Evolutionary conservation across 2,888 invertebrate genomes (phyloP), one percentile per base, ranked within the genome.

Genomic region (Noctuana brunneofusca): DNA sequence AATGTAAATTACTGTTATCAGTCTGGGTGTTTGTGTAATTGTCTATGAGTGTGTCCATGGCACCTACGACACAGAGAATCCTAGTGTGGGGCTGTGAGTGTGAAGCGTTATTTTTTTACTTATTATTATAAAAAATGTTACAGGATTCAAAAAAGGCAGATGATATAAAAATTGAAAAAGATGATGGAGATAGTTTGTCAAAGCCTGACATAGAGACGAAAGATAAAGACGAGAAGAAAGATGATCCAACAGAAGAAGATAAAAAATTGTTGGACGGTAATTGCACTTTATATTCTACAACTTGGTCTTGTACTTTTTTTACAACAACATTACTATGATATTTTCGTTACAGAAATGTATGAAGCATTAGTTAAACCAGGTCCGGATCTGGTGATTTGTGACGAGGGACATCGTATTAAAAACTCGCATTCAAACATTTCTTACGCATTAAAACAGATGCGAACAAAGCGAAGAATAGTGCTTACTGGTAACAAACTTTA

Each of bases 401-500:
- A 98, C 74, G 98, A 98, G 85, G 98, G 99, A 0, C 99, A 99
- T 83, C 93, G 99, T 18, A 99, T 99, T 69, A 99, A 99, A 86
- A 99, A 99, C 84, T 97, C 98, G 0, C 98, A 98, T 77, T 98
- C 99, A 0, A 97, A 98, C 66, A 99, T 98, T 73, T 98, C 99
- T 0, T 95, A 97, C 79, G 97, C 99, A 0, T 91, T 99, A 43
- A 99, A 99, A 80, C 97, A 97, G 79, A 98, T 99, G 90, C 93
- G 96, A 72, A 99, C 99, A 0, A 97, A 97, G 78, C 94, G 99
- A 14, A 93, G 99, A 67, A 96, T 99, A 14, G 99, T 99, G 0
- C 92, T 99, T 27, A 99, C 99, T 2, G 99, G 92, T 90, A 67
- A 71, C 73, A 63, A 22, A 5, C 27, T 27, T 14, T 43, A 27